phyloP scores from a whole-genome alignment of 2,797 vertebrate genomes.

The Anabacerthia variegaticeps region DNA sequence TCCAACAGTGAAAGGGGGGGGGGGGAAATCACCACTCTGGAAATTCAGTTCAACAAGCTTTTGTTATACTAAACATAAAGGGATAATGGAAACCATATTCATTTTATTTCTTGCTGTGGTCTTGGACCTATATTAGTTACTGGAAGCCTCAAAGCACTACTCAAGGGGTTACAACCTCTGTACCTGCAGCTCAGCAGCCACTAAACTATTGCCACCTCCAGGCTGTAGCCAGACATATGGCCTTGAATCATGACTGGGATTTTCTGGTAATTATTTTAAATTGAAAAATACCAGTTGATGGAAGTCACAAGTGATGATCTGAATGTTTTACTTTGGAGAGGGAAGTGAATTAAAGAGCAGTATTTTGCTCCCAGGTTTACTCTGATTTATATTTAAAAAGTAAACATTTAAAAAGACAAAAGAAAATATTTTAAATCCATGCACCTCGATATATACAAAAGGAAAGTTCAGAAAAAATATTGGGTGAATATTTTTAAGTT shows the following conservation, averaged over 20 bases:
- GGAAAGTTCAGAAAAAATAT: background rate
- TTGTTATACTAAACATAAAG: background rate
- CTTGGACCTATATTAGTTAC: background rate
- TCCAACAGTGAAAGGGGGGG: background rate
- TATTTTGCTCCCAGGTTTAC: background rate
- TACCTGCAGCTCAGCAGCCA: background rate
- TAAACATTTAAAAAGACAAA: background rate
- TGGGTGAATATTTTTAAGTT: background rate
- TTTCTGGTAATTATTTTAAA: conserved; percentile 29
- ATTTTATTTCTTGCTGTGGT: background rate
- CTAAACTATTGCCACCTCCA: conserved; percentile 29
- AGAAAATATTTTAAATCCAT: background rate
- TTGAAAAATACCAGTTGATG: background rate
- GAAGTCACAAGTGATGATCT: background rate
- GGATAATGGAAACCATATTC: background rate
- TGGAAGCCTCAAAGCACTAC: conserved; percentile 18
- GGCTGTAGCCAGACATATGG: background rate
- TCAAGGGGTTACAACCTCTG: conserved; percentile 33
- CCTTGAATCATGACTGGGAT: background rate
- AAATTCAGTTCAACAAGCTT: conserved; percentile 17
- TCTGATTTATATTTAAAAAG: background rate
- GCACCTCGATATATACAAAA: background rate
- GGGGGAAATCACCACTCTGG: background rate
- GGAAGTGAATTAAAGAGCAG: background rate
- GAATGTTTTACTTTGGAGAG: background rate